Evolutionary conservation across 2,888 invertebrate species (phyloP).

Genomic region (Ctena decussata): DNA sequence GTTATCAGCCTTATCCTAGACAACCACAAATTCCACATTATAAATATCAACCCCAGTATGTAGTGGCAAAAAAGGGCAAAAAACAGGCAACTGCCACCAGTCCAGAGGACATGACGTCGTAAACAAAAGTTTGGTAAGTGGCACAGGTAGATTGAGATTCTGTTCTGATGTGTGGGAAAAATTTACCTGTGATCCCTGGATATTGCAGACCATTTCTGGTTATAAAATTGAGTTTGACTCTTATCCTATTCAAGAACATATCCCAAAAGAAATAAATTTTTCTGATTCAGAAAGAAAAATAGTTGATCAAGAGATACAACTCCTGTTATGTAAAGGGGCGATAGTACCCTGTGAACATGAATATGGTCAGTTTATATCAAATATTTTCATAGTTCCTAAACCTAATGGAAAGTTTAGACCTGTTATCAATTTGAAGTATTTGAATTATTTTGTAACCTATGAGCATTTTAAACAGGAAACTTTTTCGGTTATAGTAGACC

Average conservation of each 20-base stretch:
- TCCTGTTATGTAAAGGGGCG: neutral
- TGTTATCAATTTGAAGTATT: conserved; percentile 18
- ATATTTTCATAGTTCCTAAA: conserved; percentile 8
- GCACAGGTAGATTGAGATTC: neutral
- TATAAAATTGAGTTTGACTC: neutral
- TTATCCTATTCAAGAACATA: neutral
- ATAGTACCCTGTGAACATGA: neutral
- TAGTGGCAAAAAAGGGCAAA: neutral
- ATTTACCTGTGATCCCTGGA: conserved; percentile 9
- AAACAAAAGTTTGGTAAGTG: neutral
- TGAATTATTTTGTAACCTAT: conserved; percentile 15
- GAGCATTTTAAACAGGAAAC: conserved; percentile 22
- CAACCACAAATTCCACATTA: neutral
- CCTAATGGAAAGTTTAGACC: conserved; percentile 34
- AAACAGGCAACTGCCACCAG: neutral
- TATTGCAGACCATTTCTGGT: neutral
- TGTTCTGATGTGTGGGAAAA: neutral
- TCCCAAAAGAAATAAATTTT: conserved; percentile 13
- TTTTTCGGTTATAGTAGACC: neutral
- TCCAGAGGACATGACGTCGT: neutral
- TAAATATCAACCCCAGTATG: neutral
- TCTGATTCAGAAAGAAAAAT: neutral
- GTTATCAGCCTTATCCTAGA: neutral
- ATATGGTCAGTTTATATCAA: conserved; percentile 9
- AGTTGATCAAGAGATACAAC: neutral